These are phyloP conservation scores for Ellobius talpinus DNA, from an alignment of 2,113 vertebrate species.

Conservation along the genomic window DNA sequence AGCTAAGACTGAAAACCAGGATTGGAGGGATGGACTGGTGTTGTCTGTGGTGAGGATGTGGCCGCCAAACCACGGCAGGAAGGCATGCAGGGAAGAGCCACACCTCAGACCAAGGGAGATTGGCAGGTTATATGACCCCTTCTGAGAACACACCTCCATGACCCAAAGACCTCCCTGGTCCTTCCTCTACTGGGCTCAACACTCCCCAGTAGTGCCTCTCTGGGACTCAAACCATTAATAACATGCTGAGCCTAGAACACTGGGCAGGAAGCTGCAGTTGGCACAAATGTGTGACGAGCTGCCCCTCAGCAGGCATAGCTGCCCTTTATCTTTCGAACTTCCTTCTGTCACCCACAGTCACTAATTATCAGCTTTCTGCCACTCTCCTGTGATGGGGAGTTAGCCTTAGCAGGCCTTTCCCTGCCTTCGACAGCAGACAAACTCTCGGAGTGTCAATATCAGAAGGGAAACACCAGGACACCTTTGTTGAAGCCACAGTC, in stretches of 20 bases:
- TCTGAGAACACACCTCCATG: background rate
- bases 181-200: background rate
- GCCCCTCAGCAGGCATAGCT: fast-evolving
- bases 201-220: too few species aligned
- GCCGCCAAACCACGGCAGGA: background rate
- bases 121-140: background rate
- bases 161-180: background rate
- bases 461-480: background rate
- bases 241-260: background rate
- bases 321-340: background rate
- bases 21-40: background rate
- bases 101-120: background rate
- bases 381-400: background rate
- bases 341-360: fast-evolving
- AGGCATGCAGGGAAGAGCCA: background rate
- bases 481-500: background rate
- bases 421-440: background rate
- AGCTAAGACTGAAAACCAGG: background rate
- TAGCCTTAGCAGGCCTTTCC: background rate
- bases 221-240: too few species aligned
- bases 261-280: too few species aligned
- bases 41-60: background rate
- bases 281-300: too few species aligned
- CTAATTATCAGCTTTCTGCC: background rate
- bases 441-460: background rate